A percentile compares a stretch with the other conserved stretches of the same genome.
Conservation (phyloP, 2,113 vertebrate genomes). For the Oplegnathus fasciatus region DNA sequence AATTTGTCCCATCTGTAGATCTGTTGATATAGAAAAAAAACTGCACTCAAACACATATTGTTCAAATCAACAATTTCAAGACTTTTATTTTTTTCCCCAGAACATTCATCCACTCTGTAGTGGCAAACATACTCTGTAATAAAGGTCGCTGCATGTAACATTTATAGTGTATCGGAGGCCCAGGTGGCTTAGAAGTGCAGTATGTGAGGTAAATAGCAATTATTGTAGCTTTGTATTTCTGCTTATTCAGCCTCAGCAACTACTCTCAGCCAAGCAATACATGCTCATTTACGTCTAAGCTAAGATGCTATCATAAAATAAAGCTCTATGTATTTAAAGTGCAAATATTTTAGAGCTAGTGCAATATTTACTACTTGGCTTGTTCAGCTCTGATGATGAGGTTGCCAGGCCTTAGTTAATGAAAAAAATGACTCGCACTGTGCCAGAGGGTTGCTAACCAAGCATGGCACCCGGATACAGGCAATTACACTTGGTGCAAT, state of each 20-base stretch:
- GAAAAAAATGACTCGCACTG: constrained; percentile 28
- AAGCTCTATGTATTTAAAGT: constrained; percentile 57
- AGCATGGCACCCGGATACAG: constrained; percentile 35
- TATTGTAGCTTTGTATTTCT: constrained; percentile 55
- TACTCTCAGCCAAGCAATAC: constrained; percentile 66
- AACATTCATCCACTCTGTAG: constrained; percentile 42
- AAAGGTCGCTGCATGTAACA: constrained; percentile 41
- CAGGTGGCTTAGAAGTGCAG: constrained; percentile 42
- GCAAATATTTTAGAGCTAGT: constrained; percentile 64
- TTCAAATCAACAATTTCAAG: constrained; percentile 33
- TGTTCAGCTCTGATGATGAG: constrained; percentile 51
- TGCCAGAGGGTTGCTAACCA: constrained; percentile 42
- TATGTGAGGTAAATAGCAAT: constrained; percentile 58
- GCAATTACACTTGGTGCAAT: constrained; percentile 41
- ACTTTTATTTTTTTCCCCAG: constrained; percentile 45
- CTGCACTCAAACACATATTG: constrained; percentile 12
- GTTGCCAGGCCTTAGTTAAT: constrained; percentile 39
- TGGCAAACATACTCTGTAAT: constrained; percentile 44
- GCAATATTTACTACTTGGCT: constrained; percentile 53
- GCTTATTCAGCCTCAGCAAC: constrained; percentile 52
- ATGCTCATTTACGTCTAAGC: constrained; percentile 65
- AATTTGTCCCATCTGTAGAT: background rate
- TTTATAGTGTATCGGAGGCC: constrained; percentile 56
- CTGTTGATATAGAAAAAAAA: background rate
- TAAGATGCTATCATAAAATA: constrained; percentile 51